A percentile compares a stretch with the other conserved stretches of the same genome.
phyloP scores from a whole-genome alignment of 2,113 vertebrate species.

The Carollia perspicillata region DNA sequence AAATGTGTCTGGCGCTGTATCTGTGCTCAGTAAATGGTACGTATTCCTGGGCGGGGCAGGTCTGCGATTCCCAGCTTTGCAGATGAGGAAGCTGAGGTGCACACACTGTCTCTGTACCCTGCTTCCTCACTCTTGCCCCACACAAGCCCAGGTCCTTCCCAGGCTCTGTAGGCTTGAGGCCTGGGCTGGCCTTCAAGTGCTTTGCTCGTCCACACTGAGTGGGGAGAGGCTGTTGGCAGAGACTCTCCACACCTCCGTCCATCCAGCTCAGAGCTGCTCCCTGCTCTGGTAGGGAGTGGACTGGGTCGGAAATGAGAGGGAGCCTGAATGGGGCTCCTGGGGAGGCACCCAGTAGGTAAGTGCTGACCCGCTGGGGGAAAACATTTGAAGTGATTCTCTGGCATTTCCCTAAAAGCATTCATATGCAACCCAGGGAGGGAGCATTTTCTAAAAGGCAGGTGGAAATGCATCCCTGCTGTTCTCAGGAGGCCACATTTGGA shows the following conservation, averaged over 20 bases:
- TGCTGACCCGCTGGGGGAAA: conserved; percentile 34
- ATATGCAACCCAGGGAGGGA: conserved; percentile 5
- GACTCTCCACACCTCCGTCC: background rate
- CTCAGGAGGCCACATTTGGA: conserved; percentile 39
- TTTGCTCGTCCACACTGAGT: background rate
- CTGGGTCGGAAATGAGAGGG: background rate
- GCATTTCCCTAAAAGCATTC: conserved; percentile 64
- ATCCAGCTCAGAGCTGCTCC: background rate
- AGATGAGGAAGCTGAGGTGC: background rate
- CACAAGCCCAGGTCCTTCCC: background rate
- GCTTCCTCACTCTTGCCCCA: background rate
- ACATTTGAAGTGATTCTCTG: conserved; percentile 52
- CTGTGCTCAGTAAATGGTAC: background rate
- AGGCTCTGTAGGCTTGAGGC: background rate
- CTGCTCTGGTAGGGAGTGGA: background rate
- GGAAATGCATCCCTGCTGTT: conserved; percentile 52
- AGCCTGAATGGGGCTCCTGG: background rate
- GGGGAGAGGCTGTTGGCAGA: background rate
- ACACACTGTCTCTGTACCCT: background rate
- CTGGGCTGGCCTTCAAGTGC: background rate
- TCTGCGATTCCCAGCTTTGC: background rate
- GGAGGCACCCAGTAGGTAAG: conserved; percentile 32
- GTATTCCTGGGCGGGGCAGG: background rate
- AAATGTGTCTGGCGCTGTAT: background rate
- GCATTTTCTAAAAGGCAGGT: conserved; percentile 52